These are phyloP conservation scores for Brachyhypopomus gauderio DNA, from an alignment of 2,113 vertebrate species.

Conservation along the genomic window DNA sequence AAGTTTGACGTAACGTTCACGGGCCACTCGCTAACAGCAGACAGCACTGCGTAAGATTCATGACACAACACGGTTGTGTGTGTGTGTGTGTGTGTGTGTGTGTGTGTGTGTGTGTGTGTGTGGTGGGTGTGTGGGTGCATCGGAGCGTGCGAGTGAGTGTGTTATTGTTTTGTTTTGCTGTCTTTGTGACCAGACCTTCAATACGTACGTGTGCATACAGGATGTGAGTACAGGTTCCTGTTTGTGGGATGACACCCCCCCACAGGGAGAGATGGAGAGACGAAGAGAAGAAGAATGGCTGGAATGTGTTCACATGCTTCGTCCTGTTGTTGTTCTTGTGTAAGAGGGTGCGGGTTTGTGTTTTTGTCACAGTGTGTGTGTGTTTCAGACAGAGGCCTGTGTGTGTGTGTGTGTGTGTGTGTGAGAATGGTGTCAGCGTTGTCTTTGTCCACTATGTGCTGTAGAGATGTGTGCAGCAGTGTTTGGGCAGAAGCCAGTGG, in stretches of 20 bases:
- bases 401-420: conserved; percentile 4
- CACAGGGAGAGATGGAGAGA: background rate
- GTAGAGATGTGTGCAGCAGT: conserved; percentile 5
- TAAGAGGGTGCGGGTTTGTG: background rate
- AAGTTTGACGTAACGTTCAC: background rate
- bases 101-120: background rate
- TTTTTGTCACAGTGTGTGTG: background rate
- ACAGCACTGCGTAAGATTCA: too few species aligned
- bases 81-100: conserved; percentile 4
- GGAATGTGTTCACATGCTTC: too few species aligned
- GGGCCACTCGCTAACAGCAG: too few species aligned
- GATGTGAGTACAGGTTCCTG: conserved; percentile 57
- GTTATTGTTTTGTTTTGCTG: conserved; percentile 16
- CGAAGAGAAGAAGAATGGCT: too few species aligned
- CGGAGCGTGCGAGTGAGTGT: conserved; percentile 1
- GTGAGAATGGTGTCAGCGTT: background rate
- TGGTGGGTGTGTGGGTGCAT: background rate
- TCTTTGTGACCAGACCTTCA: conserved; percentile 36
- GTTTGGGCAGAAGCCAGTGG: conserved; percentile 45
- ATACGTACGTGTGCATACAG: conserved; percentile 53
- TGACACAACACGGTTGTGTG: conserved; percentile 1
- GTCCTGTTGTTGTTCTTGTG: background rate
- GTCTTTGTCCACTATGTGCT: conserved; percentile 2
- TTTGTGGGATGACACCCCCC: conserved; percentile 55
- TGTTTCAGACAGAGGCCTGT: conserved; percentile 39